Conservation (phyloP, 2,113 vertebrate species). For the Poeciliopsis occidentalis region DNA sequence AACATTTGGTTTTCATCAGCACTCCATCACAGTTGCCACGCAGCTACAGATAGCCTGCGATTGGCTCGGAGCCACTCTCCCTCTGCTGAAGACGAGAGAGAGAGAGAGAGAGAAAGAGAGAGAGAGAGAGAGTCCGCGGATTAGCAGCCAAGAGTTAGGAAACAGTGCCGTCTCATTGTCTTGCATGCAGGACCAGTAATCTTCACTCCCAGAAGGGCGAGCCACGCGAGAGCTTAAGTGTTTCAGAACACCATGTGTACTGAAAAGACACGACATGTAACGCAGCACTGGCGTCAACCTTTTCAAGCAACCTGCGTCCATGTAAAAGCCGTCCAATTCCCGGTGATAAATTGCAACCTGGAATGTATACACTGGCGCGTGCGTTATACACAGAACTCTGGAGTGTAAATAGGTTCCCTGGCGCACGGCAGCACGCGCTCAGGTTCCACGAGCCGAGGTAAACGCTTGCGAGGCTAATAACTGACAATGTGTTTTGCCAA, state of each 20-base stretch:
- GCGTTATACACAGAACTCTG: conserved; percentile 62
- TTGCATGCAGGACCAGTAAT: conserved; percentile 46
- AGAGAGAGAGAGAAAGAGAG: conserved; percentile 49
- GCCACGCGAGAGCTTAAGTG: conserved; percentile 41
- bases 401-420: conserved; percentile 69
- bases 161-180: conserved; percentile 49
- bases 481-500: conserved; percentile 32
- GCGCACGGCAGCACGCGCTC: conserved; percentile 55
- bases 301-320: conserved; percentile 60
- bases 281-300: conserved; percentile 61
- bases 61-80: conserved; percentile 48
- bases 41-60: conserved; percentile 47
- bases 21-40: conserved; percentile 63
- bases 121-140: conserved; percentile 48
- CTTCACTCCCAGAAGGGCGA: conserved; percentile 42
- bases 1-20: conserved; percentile 82
- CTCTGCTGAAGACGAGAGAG: conserved; percentile 52
- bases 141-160: conserved; percentile 68
- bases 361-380: conserved; percentile 65
- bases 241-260: conserved; percentile 56
- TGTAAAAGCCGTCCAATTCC: conserved; percentile 45
- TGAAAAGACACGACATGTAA: conserved; percentile 67
- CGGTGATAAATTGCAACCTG: conserved; percentile 58
- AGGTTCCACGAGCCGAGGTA: conserved; percentile 53
- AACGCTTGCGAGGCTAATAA: conserved; percentile 34